A percentile compares a stretch with the other conserved stretches of the same genome.
Conservation (phyloP, 2,888 invertebrate genomes). For the Branchellion lobata region DNA sequence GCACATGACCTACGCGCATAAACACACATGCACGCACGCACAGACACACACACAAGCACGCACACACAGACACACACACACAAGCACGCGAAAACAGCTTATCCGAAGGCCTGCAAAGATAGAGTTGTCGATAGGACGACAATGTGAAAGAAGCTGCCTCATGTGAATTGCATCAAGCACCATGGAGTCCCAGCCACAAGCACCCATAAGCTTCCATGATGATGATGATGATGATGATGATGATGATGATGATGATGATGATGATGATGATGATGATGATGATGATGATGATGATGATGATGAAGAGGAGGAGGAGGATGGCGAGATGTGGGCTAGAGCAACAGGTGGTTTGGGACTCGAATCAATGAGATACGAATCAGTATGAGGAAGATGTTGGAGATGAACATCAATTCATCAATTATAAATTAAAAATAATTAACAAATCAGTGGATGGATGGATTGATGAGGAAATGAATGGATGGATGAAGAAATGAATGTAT, state of each 20-base stretch:
- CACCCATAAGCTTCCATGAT: too few relatives aligned
- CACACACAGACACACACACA: too few relatives aligned
- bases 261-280: slow-evolving; percentile 43
- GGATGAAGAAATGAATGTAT: too few relatives aligned
- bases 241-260: slow-evolving; percentile 40
- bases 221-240: slow-evolving; percentile 42
- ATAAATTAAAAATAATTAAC: not conserved
- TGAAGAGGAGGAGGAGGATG: slow-evolving; percentile 28
- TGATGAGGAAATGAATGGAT: too few relatives aligned
- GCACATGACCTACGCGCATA: too few relatives aligned
- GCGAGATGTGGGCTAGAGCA: not conserved
- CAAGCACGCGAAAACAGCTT: too few relatives aligned
- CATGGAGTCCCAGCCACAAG: not conserved
- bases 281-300: slow-evolving; percentile 42
- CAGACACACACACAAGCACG: too few relatives aligned
- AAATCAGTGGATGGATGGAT: too few relatives aligned
- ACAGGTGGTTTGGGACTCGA: not conserved
- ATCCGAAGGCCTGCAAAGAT: too few relatives aligned
- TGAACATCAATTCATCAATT: not conserved
- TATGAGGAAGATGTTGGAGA: not conserved
- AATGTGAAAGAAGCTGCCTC: too few relatives aligned
- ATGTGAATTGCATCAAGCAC: not conserved
- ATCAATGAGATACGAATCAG: not conserved
- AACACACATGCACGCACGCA: too few relatives aligned
- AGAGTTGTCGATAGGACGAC: too few relatives aligned